These are phyloP conservation scores for Anoplophora glabripennis DNA, from an alignment of 1,140 invertebrate species.

Conservation along the genomic window DNA sequence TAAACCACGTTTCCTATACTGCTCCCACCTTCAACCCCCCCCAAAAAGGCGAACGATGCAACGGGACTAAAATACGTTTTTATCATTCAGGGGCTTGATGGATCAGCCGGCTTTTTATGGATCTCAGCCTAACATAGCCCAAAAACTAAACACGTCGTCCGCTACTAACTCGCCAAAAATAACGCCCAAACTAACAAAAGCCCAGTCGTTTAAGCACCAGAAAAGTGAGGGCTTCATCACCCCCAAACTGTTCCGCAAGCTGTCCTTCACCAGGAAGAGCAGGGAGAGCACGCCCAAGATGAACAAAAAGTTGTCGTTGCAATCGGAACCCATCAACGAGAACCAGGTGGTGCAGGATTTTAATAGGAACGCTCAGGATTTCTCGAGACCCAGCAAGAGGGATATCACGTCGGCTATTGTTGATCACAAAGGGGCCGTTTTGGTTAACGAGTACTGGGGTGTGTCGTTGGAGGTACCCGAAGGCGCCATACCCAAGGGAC, in stretches of 20 bases:
- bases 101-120: slow-evolving; percentile 44
- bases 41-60: too few species aligned
- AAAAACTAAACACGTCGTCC: slow-evolving; percentile 43
- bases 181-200: slow-evolving; percentile 48
- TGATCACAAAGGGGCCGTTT: slow-evolving; percentile 73
- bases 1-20: too few species aligned
- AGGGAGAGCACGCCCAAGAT: slow-evolving; percentile 32
- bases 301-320: slow-evolving; percentile 32
- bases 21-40: too few species aligned
- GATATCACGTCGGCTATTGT: slow-evolving; percentile 67
- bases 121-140: slow-evolving; percentile 49
- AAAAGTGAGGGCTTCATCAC: slow-evolving; percentile 42
- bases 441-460: slow-evolving; percentile 84
- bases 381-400: slow-evolving; percentile 36
- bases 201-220: slow-evolving; percentile 47
- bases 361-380: slow-evolving; percentile 33
- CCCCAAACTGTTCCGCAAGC: slow-evolving; percentile 45
- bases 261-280: slow-evolving; percentile 40
- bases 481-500: slow-evolving; percentile 76
- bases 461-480: slow-evolving; percentile 85
- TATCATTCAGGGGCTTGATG: slow-evolving; percentile 37
- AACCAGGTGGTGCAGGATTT: slow-evolving; percentile 26
- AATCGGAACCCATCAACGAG: slow-evolving; percentile 24
- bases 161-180: slow-evolving; percentile 45
- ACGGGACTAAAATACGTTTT: slow-evolving; percentile 7